Evolutionary conservation across 92 coral and sea anemone genomes (phyloP).

Genomic region (Blastomussa wellsi): DNA sequence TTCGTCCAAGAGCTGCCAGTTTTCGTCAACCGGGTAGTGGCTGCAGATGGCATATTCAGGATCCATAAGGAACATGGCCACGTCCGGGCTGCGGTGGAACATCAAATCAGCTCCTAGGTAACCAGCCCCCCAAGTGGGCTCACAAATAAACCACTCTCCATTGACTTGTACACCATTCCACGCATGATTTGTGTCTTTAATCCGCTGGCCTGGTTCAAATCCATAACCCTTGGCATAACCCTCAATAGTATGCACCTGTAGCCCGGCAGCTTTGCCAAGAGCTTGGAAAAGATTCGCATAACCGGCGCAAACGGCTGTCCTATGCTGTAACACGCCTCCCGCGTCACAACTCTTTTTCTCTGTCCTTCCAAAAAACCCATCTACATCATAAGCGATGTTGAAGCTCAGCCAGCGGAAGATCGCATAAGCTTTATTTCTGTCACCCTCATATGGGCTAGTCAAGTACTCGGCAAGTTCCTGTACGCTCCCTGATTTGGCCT

Average conservation of each 20-base stretch:
- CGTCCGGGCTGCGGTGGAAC: conserved; percentile 66
- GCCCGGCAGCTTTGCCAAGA: conserved; percentile 59
- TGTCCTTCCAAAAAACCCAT: conserved; percentile 64
- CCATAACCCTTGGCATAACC: conserved; percentile 73
- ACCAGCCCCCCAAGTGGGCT: conserved; percentile 84
- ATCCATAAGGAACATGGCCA: conserved; percentile 67
- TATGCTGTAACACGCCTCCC: conserved; percentile 48
- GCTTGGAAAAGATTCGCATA: conserved; percentile 70
- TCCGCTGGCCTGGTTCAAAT: conserved; percentile 54
- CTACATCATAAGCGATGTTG: conserved; percentile 60
- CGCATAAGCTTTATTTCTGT: conserved; percentile 66
- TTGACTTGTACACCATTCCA: conserved; percentile 75
- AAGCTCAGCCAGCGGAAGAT: conserved; percentile 73
- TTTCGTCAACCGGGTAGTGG: conserved; percentile 64
- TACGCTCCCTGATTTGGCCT: conserved; percentile 38
- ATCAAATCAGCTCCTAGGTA: conserved; percentile 65
- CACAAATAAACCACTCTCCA: conserved; percentile 73
- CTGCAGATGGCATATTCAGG: conserved; percentile 77
- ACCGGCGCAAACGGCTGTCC: conserved; percentile 61
- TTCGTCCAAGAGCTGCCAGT: conserved; percentile 75
- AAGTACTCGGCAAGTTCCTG: conserved; percentile 55
- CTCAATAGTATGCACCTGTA: conserved; percentile 40
- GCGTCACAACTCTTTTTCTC: conserved; percentile 48
- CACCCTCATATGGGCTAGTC: conserved; percentile 66
- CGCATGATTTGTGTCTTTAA: conserved; percentile 55